These are phyloP conservation scores for Liasis olivaceus DNA, from an alignment of 2,797 vertebrate genomes.

Conservation along the genomic window DNA sequence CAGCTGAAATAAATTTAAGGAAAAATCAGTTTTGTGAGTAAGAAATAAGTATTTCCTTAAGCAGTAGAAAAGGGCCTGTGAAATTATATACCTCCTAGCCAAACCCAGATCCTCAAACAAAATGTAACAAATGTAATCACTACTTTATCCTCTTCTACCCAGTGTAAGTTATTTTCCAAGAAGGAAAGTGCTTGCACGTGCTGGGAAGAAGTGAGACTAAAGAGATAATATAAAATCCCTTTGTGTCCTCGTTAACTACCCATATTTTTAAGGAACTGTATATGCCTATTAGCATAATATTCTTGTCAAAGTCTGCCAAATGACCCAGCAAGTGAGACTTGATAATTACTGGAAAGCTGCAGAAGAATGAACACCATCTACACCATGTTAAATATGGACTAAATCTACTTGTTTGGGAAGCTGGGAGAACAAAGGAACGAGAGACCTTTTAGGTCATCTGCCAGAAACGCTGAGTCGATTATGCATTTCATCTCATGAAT, in stretches of 20 bases:
- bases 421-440: neutral
- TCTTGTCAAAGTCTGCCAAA: neutral
- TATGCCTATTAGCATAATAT: neutral
- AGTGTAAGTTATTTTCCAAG: neutral
- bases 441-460: neutral
- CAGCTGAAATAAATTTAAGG: neutral
- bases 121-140: neutral
- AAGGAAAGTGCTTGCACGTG: neutral
- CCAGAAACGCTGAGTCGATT: neutral
- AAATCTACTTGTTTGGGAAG: neutral
- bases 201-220: neutral
- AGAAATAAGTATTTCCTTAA: neutral
- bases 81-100: neutral
- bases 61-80: neutral
- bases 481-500: neutral
- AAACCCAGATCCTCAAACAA: neutral
- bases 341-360: neutral
- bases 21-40: neutral
- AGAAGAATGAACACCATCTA: neutral
- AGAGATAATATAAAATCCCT: neutral
- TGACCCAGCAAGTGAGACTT: neutral
- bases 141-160: neutral
- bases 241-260: neutral
- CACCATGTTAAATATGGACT: neutral
- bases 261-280: neutral